Evolutionary conservation across 2,113 vertebrate genomes (phyloP).

Genomic region (Arothron firmamentum): DNA sequence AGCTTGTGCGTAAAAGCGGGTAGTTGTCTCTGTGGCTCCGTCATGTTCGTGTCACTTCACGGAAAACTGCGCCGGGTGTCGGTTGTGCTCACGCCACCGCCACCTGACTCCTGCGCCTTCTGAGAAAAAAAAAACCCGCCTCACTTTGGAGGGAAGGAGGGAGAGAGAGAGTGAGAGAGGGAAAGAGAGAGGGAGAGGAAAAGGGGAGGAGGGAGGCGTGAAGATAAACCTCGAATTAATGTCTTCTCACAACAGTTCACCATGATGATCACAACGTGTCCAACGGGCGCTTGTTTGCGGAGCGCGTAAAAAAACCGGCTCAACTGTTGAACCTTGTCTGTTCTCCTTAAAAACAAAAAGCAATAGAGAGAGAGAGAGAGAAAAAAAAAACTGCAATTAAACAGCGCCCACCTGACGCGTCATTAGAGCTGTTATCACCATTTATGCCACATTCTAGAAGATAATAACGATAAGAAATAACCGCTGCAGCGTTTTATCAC

Average conservation of each 20-base stretch:
- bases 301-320: background rate
- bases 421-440: background rate
- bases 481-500: background rate
- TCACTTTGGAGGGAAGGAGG: constrained; percentile 47
- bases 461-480: background rate
- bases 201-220: constrained; percentile 12
- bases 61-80: constrained; percentile 22
- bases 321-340: background rate
- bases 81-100: constrained; percentile 25
- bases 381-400: background rate
- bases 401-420: background rate
- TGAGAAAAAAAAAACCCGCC: constrained; percentile 72
- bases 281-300: constrained; percentile 1
- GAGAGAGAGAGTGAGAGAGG: constrained; percentile 22
- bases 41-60: constrained; percentile 27
- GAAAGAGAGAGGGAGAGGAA: constrained; percentile 4
- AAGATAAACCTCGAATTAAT: constrained; percentile 30
- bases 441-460: background rate
- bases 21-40: background rate
- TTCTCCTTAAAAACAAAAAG: background rate
- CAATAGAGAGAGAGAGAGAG: background rate
- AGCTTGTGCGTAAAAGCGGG: constrained; percentile 5
- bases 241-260: constrained; percentile 58
- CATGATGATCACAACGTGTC: constrained; percentile 36
- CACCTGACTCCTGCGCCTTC: constrained; percentile 17